Evolutionary conservation across 2,888 invertebrate species (phyloP).

Genomic region (Coleophora deauratella): DNA sequence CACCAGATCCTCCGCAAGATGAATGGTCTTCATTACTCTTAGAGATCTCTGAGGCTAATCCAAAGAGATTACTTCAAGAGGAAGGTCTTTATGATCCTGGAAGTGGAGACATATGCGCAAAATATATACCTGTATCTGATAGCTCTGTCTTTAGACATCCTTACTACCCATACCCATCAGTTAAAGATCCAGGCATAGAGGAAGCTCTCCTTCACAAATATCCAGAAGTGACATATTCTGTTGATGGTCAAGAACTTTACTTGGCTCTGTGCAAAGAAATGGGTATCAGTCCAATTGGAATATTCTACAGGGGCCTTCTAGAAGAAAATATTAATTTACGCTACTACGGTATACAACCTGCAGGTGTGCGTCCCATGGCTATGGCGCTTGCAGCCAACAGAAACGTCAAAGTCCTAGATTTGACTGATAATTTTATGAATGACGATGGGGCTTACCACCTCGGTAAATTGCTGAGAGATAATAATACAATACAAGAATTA

Average conservation of each 20-base stretch:
- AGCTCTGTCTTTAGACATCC: conserved; percentile 24
- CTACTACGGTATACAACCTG: conserved; percentile 28
- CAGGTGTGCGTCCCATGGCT: conserved; percentile 21
- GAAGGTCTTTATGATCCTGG: conserved; percentile 22
- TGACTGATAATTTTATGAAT: conserved; percentile 30
- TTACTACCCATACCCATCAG: conserved; percentile 27
- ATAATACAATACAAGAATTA: conserved; percentile 23
- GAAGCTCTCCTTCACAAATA: conserved; percentile 22
- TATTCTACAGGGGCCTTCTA: conserved; percentile 28
- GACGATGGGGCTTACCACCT: conserved; percentile 31
- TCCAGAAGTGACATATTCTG: conserved; percentile 17
- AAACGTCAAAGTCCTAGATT: conserved; percentile 23
- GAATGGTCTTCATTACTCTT: conserved; percentile 25
- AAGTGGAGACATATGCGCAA: conserved; percentile 25
- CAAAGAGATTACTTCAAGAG: conserved; percentile 15
- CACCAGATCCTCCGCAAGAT: conserved; percentile 19
- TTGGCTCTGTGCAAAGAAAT: conserved; percentile 29
- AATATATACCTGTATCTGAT: conserved; percentile 23
- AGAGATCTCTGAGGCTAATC: conserved; percentile 14
- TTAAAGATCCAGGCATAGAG: conserved; percentile 32
- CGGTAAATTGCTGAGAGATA: conserved; percentile 26
- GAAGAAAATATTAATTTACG: conserved; percentile 26
- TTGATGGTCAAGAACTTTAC: conserved; percentile 39
- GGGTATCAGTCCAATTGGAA: conserved; percentile 23
- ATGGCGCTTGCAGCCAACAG: conserved; percentile 21